Evolutionary conservation across 2,888 invertebrate genomes (phyloP).

Genomic region (Ochropleura leucogaster): DNA sequence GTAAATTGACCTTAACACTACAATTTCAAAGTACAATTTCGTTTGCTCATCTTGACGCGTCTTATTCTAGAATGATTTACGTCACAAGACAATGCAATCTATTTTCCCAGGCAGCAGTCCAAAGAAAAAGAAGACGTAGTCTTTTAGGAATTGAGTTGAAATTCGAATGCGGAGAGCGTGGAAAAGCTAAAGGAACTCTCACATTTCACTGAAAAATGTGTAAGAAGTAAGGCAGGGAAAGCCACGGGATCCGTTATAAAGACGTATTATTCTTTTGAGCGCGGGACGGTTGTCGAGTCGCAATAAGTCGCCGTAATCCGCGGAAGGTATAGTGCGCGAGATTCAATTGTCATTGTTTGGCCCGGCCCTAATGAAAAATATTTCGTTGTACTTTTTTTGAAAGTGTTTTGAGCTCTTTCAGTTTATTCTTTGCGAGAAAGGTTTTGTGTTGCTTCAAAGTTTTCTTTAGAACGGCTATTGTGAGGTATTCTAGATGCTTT

Average conservation of each 20-base stretch:
- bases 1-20: slow-evolving; percentile 65
- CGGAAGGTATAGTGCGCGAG: slow-evolving; percentile 82
- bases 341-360: slow-evolving; percentile 86
- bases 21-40: slow-evolving; percentile 68
- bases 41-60: slow-evolving; percentile 66
- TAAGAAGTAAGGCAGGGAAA: slow-evolving; percentile 87
- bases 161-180: slow-evolving; percentile 50
- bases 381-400: slow-evolving; percentile 82
- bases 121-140: slow-evolving; percentile 62
- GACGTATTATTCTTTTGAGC: slow-evolving; percentile 90
- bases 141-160: slow-evolving; percentile 62
- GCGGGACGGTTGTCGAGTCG: slow-evolving; percentile 83
- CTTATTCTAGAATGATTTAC: slow-evolving; percentile 86
- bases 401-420: slow-evolving; percentile 73
- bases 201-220: slow-evolving; percentile 89
- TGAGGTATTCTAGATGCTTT: slow-evolving; percentile 48
- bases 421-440: slow-evolving; percentile 48
- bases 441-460: slow-evolving; percentile 48
- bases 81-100: slow-evolving; percentile 89
- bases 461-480: slow-evolving; percentile 39
- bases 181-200: slow-evolving; percentile 83
- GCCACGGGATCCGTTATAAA: slow-evolving; percentile 80
- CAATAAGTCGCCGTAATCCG: slow-evolving; percentile 87
- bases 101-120: slow-evolving; percentile 73
- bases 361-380: slow-evolving; percentile 87